Conservation (phyloP, 64 coral and sea anemone species). For the Montipora cactus region DNA sequence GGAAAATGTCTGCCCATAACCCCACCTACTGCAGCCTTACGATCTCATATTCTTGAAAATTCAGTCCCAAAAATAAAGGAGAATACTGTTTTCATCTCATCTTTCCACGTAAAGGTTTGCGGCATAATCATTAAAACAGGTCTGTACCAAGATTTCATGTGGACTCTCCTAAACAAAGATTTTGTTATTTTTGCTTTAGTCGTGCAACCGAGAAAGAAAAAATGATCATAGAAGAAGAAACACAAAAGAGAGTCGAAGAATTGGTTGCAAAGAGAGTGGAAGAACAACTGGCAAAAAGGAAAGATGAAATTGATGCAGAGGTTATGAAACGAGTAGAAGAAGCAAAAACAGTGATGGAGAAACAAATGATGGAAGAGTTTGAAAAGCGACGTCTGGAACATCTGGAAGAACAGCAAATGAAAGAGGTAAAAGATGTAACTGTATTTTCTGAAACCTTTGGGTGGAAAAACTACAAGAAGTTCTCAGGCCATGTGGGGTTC, state of each 20-base stretch:
- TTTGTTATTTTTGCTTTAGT: conserved; percentile 38
- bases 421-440: conserved; percentile 70
- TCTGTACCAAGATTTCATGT: too few relatives aligned
- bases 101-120: too few relatives aligned
- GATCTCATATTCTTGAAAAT: too few relatives aligned
- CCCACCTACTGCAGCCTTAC: too few relatives aligned
- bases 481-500: neutral
- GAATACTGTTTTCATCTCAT: too few relatives aligned
- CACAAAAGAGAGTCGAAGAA: conserved; percentile 94
- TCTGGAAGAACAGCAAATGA: conserved; percentile 76
- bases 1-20: too few relatives aligned
- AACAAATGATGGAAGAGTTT: conserved; percentile 98
- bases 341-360: conserved; percentile 95
- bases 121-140: too few relatives aligned
- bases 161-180: neutral
- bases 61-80: too few relatives aligned
- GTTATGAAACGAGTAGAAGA: conserved; percentile 94
- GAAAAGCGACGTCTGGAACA: conserved; percentile 93
- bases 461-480: neutral
- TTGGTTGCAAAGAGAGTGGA: conserved; percentile 95
- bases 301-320: conserved; percentile 98
- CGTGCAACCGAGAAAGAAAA: conserved; percentile 97
- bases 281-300: conserved; percentile 91
- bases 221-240: conserved; percentile 97
- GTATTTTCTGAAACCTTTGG: too few relatives aligned